Evolutionary conservation across 2,888 invertebrate genomes (phyloP), one percentile per base, ranked within the genome.

Genomic region (Caenorhabditis imperialis): DNA sequence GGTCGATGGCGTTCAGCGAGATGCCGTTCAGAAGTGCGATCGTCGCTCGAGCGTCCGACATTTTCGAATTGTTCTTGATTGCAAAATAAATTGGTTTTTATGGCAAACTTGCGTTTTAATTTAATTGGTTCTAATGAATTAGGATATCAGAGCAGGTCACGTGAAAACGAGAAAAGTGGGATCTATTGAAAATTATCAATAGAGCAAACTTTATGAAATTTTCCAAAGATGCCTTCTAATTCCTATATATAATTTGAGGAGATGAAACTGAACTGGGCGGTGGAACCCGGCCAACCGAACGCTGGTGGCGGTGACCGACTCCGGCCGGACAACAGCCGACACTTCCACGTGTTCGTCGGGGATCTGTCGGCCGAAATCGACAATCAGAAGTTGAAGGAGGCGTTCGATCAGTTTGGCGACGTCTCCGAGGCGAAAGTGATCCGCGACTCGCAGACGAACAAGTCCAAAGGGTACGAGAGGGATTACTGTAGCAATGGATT

Each of bases 251-350:
- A 54, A 62, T 88, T 89, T 25, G 88, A 91, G 91, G 97, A 97
- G 92, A 96, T 98, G 93, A 97, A 97, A 92, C 98, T 99, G 89
- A 98, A 98, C 91, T 99, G 98, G 98, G 98, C 98, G 87, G 96
- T 97, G 84, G 96, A 96, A 90, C 96, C 98, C 86, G 96, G 96
- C 88, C 95, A 95, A 91, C 94, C 85, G 87, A n/a, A n/a, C n/a
- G n/a, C n/a, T n/a, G n/a, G n/a, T n/a, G n/a, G n/a, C n/a, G n/a
- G n/a, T n/a, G 67, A 22, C 14, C 86, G 87, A 83, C 35, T 57
- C 8, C 87, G 90, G 50, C 81, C 84, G 16, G 88, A 98, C 91
- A 97, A 96, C 82, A 96, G 96, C 90, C 95, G 91, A 90, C 99
- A 99, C 90, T 96, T 95, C 91, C 99, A 99, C 91, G 97, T 99